A percentile compares a stretch with the other conserved stretches of the same genome.
Evolutionary conservation across 2,113 vertebrate genomes (phyloP).

Genomic region (Pelodiscus sinensis): DNA sequence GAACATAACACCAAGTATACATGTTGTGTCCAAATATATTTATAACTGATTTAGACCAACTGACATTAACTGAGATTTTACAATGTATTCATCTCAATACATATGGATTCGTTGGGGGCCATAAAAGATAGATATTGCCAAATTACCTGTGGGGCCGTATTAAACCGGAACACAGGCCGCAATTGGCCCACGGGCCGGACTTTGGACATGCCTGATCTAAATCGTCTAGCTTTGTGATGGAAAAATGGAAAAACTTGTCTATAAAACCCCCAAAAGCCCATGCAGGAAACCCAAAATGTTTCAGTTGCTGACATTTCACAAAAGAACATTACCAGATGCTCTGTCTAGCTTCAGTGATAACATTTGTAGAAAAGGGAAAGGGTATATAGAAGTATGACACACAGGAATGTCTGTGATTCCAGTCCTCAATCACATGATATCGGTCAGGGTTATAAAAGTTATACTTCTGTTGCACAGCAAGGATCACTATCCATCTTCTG

Average conservation of each 20-base stretch:
- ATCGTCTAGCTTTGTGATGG: background rate
- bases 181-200: no score
- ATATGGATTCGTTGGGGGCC: no score
- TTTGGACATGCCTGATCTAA: no score
- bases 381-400: rapidly evolving
- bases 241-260: background rate
- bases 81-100: no score
- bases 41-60: no score
- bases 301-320: background rate
- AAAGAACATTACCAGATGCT: background rate
- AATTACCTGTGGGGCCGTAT: no score
- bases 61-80: no score
- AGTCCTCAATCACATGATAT: background rate
- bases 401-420: background rate
- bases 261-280: background rate
- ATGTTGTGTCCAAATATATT: no score
- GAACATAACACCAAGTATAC: no score
- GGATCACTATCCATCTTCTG: background rate
- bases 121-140: no score
- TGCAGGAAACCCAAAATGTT: background rate
- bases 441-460: background rate
- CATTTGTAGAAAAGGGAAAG: background rate
- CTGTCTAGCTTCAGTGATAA: background rate
- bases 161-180: no score
- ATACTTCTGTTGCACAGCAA: background rate